Percentiles rank a stretch among this genome's conserved stretches.
phyloP scores from a whole-genome alignment of 92 coral and sea anemone species.

The Paramuricea clavata region DNA sequence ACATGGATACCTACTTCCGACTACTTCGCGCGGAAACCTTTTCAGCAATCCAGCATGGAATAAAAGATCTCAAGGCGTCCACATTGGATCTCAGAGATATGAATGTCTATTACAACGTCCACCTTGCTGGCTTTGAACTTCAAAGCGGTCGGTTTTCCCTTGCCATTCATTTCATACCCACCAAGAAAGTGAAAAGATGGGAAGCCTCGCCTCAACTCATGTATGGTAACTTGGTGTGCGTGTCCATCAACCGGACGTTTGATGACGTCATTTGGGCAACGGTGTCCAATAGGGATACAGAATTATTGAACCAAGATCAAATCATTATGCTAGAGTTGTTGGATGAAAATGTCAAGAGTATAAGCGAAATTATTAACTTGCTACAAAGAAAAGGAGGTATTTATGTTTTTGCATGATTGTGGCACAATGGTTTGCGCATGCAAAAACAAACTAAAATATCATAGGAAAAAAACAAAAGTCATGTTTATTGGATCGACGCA shows the following conservation, averaged over 20 bases:
- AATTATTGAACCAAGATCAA: neutral
- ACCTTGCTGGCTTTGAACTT: constrained; percentile 34
- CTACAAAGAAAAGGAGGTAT: constrained; percentile 32
- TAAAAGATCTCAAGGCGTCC: constrained; percentile 29
- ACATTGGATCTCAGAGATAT: constrained; percentile 45
- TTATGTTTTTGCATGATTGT: neutral
- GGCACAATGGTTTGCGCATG: no score
- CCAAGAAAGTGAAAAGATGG: constrained; percentile 34
- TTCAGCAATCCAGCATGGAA: constrained; percentile 48
- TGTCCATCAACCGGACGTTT: constrained; percentile 41
- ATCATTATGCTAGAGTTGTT: constrained; percentile 42
- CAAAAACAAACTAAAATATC: no score
- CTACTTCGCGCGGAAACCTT: constrained; percentile 48
- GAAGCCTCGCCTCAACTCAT: constrained; percentile 49
- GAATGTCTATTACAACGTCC: constrained; percentile 37
- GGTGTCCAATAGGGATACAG: constrained; percentile 38
- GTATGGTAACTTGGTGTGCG: constrained; percentile 45
- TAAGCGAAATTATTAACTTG: constrained; percentile 1
- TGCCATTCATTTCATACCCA: constrained; percentile 30
- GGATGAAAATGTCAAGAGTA: constrained; percentile 10
- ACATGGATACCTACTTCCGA: constrained; percentile 59
- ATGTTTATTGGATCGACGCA: no score
- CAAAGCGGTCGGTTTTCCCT: constrained; percentile 13
- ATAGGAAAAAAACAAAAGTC: no score
- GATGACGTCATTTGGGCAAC: constrained; percentile 58